Percentiles rank a stretch among this genome's conserved stretches.
phyloP scores from a whole-genome alignment of 2,888 invertebrate genomes.

The Cheilosia scutellata region DNA sequence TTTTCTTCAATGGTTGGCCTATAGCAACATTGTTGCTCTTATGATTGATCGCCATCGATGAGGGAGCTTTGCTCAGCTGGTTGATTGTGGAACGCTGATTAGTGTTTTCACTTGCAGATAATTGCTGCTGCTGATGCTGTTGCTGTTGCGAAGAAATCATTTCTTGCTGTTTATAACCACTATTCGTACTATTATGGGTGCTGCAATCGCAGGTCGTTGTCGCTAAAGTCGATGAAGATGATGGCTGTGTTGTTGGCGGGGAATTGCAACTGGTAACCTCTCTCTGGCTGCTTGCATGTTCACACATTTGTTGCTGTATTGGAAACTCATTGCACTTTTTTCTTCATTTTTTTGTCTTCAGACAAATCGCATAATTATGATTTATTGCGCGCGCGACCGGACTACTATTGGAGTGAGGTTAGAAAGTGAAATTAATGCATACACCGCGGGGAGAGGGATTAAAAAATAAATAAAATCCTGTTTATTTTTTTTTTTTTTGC shows the following conservation, averaged over 20 bases:
- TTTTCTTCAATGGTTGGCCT: slow-evolving; percentile 64
- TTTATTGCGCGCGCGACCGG: slow-evolving; percentile 42
- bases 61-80: slow-evolving; percentile 63
- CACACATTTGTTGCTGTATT: slow-evolving; percentile 80
- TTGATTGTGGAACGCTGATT: slow-evolving; percentile 54
- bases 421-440: slow-evolving; percentile 70
- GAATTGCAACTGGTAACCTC: slow-evolving; percentile 42
- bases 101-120: slow-evolving; percentile 59
- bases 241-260: slow-evolving; percentile 68
- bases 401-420: slow-evolving; percentile 53
- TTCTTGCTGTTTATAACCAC: slow-evolving; percentile 30
- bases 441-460: slow-evolving; percentile 8
- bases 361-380: slow-evolving; percentile 64
- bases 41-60: slow-evolving; percentile 74
- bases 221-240: slow-evolving; percentile 65
- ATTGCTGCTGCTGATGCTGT: slow-evolving; percentile 59
- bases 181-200: slow-evolving; percentile 35
- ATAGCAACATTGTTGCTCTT: slow-evolving; percentile 51
- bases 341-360: slow-evolving; percentile 30
- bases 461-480: slow-evolving; percentile 23
- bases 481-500: slow-evolving; percentile 20
- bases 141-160: slow-evolving; percentile 71
- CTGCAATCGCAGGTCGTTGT: slow-evolving; percentile 44
- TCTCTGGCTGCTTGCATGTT: slow-evolving; percentile 79
- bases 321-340: slow-evolving; percentile 58